Evolutionary conservation across 2,797 vertebrate genomes (phyloP), one percentile per base, ranked within the genome.

Genomic region (Scolopax rusticola): DNA sequence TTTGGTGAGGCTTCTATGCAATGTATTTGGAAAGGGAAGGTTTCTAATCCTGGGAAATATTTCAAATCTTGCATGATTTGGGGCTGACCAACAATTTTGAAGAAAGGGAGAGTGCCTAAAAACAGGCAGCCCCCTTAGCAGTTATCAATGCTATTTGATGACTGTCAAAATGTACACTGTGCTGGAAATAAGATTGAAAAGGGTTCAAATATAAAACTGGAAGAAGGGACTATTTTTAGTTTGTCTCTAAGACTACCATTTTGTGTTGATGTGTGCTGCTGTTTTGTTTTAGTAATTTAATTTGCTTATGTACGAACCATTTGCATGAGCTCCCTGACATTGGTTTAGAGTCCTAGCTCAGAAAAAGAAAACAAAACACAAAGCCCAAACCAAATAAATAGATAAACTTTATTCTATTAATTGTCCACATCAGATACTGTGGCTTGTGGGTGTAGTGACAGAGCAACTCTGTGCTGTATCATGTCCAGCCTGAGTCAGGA

Each of bases 261-360:
- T 86, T 75, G 53, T 17, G 20, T 53, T 75, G 45, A 40, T 91
- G 67, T 64, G 45, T 68, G 21, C 82, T 77, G 38, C 53, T 81
- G 28, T 69, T 95, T 84, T 61, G 45, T 50, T 91, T 78, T 79
- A 91, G 79, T 64, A 80, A 68, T 90, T 90, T 30, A 78, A 63
- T 90, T 84, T 88, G 8, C 45, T 88, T 86, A 16, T 85, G 17
- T 90, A 45, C 12, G 6, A 93, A 77, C n/a, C 2, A 1, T 69
- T 24, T 51, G 38, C 9, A 33, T 85, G 65, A 76, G 74, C 53
- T 90, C 41, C 9, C 40, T 61, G 28, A 60, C 80, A 59, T 12
- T 85, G 84, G 91, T 74, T 87, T 68, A 33, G 33, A 68, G 25
- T 40, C 51, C 41, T 85, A 78, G 71, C 45, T 93, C n/a, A 74